These are phyloP conservation scores for Apotomis capreana DNA, from an alignment of 2,888 invertebrate genomes.

Conservation along the genomic window DNA sequence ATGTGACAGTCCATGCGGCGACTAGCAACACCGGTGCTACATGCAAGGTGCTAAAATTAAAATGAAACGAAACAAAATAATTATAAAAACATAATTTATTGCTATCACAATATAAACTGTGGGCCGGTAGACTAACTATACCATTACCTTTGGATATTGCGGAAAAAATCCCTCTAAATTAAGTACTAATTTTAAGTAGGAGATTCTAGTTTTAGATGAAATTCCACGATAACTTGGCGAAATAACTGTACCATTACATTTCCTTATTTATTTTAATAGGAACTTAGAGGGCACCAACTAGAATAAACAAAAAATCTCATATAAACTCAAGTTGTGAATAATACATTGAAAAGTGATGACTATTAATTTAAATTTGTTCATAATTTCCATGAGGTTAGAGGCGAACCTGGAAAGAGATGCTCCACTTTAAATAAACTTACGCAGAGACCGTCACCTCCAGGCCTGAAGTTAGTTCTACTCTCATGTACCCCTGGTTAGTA, in stretches of 20 bases:
- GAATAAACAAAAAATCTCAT: slow-evolving; percentile 55
- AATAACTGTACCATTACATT: slow-evolving; percentile 26
- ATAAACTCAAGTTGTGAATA: slow-evolving; percentile 55
- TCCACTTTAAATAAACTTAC: slow-evolving; percentile 47
- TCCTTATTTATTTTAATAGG: slow-evolving; percentile 56
- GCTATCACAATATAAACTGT: slow-evolving; percentile 67
- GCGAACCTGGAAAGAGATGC: slow-evolving; percentile 77
- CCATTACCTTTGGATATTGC: slow-evolving; percentile 69
- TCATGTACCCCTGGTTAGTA: slow-evolving; percentile 60
- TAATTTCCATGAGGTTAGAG: slow-evolving; percentile 71
- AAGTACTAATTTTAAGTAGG: slow-evolving; percentile 80
- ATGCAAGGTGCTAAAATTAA: slow-evolving; percentile 74
- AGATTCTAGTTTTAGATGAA: slow-evolving; percentile 64
- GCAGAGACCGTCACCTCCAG: slow-evolving; percentile 37
- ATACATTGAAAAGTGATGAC: slow-evolving; percentile 47
- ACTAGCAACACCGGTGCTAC: slow-evolving; percentile 55
- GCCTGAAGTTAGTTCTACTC: slow-evolving; percentile 28
- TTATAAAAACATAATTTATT: slow-evolving; percentile 77
- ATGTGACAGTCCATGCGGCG: slow-evolving; percentile 48
- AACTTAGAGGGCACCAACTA: slow-evolving; percentile 68
- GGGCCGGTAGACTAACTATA: slow-evolving; percentile 62
- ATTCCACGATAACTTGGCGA: slow-evolving; percentile 41
- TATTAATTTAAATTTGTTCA: slow-evolving; percentile 64
- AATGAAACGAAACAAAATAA: slow-evolving; percentile 69
- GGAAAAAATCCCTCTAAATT: slow-evolving; percentile 68